Evolutionary conservation across 2,888 invertebrate genomes (phyloP), one percentile per base, ranked within the genome.

Genomic region (Lymantria dispar): DNA sequence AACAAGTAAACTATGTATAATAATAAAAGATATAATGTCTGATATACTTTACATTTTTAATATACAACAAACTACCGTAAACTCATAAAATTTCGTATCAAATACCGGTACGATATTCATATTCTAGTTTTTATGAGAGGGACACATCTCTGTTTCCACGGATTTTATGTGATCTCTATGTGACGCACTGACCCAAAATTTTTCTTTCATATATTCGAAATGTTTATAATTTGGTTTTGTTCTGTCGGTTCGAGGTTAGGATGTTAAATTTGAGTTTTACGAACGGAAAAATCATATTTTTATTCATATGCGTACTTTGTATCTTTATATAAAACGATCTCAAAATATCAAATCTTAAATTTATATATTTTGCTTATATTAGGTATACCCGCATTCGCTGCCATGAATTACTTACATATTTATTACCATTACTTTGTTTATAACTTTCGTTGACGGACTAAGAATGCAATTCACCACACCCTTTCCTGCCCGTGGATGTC

Each of bases 61-160:
- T 80, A 83, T 80, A 78, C 76, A 78, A 78, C 76, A 75, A 78
- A 78, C 68, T 68, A 70, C 68, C 78, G 69, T 78, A 75, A 71
- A 78, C 75, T 67, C 64, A 72, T 83, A 84, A 84, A 81, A 77
- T 70, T 76, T 83, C 78, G 81, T 77, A 80, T 78, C 80, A 78
- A 83, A 86, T n/a, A 79, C 78, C 78, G 78, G 72, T 76, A 78
- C 79, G 80, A 85, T 85, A 85, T 85, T 83, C 82, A 82, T 83
- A 83, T 84, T 78, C 71, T 68, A 60, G 72, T 83, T 88, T 88
- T 87, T 87, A 87, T 83, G 69, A 76, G 79, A 75, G 71, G 77
- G 76, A 78, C 76, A 73, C 84, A 86, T 87, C 81, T 83, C 75
- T 76, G 77, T 83, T 78, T 81, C 75, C 76, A 64, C 71, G 72